phyloP scores from a whole-genome alignment of 2,113 vertebrate genomes.

The Urocolius indicus region DNA sequence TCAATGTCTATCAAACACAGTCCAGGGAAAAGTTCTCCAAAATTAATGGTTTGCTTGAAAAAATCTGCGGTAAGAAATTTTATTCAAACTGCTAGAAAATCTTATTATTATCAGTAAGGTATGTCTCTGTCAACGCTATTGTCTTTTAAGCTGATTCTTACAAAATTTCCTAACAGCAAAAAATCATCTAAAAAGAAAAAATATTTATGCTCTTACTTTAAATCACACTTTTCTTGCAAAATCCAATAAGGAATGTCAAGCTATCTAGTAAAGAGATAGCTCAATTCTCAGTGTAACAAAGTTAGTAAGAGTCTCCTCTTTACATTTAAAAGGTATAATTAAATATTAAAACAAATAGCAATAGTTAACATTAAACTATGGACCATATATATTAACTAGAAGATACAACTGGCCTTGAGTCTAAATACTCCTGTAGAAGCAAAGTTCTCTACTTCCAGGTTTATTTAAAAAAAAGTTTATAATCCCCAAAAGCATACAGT shows the following conservation, averaged over 20 bases:
- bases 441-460: background rate
- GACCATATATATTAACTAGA: background rate
- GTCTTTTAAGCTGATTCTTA: background rate
- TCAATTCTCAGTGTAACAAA: background rate
- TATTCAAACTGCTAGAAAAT: background rate
- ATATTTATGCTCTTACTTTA: background rate
- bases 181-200: background rate
- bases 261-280: background rate
- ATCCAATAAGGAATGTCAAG: background rate
- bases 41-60: background rate
- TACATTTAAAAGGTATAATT: background rate
- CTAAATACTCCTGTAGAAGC: background rate
- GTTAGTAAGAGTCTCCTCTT: background rate
- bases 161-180: background rate
- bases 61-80: background rate
- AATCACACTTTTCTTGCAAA: background rate
- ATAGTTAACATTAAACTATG: background rate
- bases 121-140: background rate
- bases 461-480: background rate
- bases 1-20: background rate
- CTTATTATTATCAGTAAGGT: background rate
- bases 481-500: background rate
- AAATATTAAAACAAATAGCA: background rate
- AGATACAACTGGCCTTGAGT: background rate
- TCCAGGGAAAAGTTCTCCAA: background rate